Base-by-base conservation (phyloP, 2,797 vertebrate species). In the Smutsia temminckii region DNA sequence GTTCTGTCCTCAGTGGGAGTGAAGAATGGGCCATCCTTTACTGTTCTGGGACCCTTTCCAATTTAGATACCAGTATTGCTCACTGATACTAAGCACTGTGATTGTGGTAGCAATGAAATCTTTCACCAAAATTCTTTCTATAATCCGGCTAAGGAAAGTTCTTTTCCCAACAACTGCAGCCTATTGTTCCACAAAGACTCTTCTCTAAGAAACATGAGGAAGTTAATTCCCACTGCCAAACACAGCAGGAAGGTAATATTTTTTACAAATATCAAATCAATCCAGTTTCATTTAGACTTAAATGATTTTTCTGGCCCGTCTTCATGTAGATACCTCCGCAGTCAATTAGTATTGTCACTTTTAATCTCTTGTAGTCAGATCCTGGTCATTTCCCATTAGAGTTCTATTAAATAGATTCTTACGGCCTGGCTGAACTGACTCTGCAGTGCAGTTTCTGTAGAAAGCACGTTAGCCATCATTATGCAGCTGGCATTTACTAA, bases 291-390 rank as follows among this genome's bases (percentile, higher is more conserved):
- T 99, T 99, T 99, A 98, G 98, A 99, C 98, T 99, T 99, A 99
- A 99, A 99, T 99, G 99, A 99, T 99, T 98, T 99, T 99, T 98
- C 99, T 98, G 98, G 98, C 99, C 98, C 98, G 98, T 99, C 98
- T 97, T 98, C 99, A 98, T 98, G 99, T 99, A 99, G 99, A 98
- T 99, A 99, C 99, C 98, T 99, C 98, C 97, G 97, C 98, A 99
- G 99, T 99, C 99, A 99, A 99, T 99, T 99, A 99, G 99, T 99
- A 98, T 98, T 98, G 99, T 99, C 99, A 98, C 99, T 99, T 99
- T 99, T 99, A 99, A 99, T 99, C 99, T 99, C 98, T 97, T 93
- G 97, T 98, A 99, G 98, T 98, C 98, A 98, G 98, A 99, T 98
- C 98, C 98, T 99, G 99, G 99, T 99, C 99, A 99, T 99, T 99